Conservation (phyloP, 2,888 invertebrate genomes). For the Nephrocerus scutellatus region DNA sequence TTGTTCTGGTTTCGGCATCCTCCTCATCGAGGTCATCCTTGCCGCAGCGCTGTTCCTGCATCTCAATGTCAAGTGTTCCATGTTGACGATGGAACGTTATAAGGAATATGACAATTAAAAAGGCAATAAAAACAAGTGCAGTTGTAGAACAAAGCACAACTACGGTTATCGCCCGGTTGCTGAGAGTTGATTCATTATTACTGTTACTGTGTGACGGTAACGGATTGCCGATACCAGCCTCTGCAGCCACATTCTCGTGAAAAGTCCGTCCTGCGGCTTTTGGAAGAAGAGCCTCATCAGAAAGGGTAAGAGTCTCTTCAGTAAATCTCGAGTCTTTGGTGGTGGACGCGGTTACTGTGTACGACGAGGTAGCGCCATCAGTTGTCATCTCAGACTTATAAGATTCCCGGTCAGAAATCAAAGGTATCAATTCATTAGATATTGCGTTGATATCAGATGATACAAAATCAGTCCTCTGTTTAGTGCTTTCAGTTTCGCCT, state of each 20-base stretch:
- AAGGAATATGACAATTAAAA: constrained; percentile 35
- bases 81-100: constrained; percentile 39
- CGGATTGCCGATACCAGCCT: constrained; percentile 26
- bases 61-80: constrained; percentile 42
- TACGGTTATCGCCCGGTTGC: constrained; percentile 31
- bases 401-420: no score
- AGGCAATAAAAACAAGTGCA: constrained; percentile 34
- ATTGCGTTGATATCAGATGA: no score
- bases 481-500: no score
- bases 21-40: constrained; percentile 40
- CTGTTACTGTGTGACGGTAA: constrained; percentile 21
- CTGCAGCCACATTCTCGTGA: constrained; percentile 35
- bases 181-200: constrained; percentile 14
- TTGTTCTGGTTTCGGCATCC: constrained; percentile 34
- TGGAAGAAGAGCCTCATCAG: constrained; percentile 24
- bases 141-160: constrained; percentile 35
- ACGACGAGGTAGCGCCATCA: no score
- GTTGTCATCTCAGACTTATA: no score
- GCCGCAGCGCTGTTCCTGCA: constrained; percentile 41
- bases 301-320: no score
- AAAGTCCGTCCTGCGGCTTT: constrained; percentile 34
- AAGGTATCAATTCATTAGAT: no score
- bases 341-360: no score
- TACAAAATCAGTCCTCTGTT: no score
- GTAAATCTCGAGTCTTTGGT: no score